These are phyloP conservation scores for Drosophila burlai DNA, from an alignment of 1,140 invertebrate genomes.

Conservation along the genomic window DNA sequence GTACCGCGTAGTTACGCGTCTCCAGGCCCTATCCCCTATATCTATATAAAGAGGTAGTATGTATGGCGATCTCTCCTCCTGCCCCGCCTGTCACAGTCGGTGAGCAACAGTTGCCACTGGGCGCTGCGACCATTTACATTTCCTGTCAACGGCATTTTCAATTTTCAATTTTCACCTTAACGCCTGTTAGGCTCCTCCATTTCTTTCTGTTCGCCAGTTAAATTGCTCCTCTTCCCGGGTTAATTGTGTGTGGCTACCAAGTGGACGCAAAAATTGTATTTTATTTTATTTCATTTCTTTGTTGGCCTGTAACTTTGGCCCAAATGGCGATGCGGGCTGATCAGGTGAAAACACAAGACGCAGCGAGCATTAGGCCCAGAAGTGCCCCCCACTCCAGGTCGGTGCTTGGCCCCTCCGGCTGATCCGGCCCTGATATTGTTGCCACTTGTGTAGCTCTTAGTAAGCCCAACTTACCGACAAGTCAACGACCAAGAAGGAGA, in stretches of 20 bases:
- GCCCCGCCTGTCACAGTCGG: constrained; percentile 75
- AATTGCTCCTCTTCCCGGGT: constrained; percentile 35
- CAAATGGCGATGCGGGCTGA: constrained; percentile 77
- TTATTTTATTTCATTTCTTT: constrained; percentile 57
- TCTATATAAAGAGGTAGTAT: constrained; percentile 8
- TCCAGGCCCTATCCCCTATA: constrained; percentile 79
- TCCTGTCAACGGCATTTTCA: constrained; percentile 71
- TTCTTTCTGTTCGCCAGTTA: constrained; percentile 38
- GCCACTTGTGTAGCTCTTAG: constrained; percentile 52
- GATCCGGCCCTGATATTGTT: constrained; percentile 53
- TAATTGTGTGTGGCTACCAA: constrained; percentile 72
- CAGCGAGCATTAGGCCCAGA: constrained; percentile 31
- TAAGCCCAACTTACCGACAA: constrained; percentile 21
- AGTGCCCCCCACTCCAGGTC: constrained; percentile 3
- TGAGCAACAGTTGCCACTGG: constrained; percentile 56
- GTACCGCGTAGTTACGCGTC: constrained; percentile 59
- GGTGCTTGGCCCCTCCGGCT: constrained; percentile 9
- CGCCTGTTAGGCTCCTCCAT: constrained; percentile 73
- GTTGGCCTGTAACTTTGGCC: constrained; percentile 61
- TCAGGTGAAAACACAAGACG: constrained; percentile 74
- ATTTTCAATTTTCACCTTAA: constrained; percentile 75
- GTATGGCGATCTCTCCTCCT: constrained; percentile 8
- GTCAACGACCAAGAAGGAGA: constrained; percentile 5
- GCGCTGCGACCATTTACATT: constrained; percentile 54
- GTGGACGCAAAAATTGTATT: constrained; percentile 77